Conservation (phyloP, 2,797 vertebrate genomes). For the Pseudotriccus pelzelni region DNA sequence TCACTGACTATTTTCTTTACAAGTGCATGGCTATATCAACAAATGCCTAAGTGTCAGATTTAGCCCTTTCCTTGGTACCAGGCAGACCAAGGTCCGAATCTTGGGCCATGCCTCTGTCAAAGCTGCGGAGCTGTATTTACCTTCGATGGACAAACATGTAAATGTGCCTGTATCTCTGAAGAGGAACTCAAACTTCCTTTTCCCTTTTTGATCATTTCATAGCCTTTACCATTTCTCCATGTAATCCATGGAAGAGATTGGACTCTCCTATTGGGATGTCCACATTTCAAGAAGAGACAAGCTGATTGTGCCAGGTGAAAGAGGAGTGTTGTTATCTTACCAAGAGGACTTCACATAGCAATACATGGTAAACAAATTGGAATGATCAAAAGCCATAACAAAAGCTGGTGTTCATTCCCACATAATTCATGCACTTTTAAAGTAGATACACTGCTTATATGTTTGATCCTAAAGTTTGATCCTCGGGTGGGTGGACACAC, state of each 20-base stretch:
- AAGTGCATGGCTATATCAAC: background rate
- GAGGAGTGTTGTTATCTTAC: background rate
- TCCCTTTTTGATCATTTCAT: background rate
- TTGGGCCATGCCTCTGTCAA: background rate
- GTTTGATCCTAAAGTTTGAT: background rate
- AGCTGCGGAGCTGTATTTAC: background rate
- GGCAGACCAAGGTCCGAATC: background rate
- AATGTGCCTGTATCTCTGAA: background rate
- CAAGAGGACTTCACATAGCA: background rate
- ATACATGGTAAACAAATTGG: background rate
- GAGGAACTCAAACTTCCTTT: background rate
- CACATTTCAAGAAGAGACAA: background rate
- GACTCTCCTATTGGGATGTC: background rate
- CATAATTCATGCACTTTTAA: background rate
- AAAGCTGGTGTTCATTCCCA: background rate
- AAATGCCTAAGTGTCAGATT: background rate
- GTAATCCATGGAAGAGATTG: background rate
- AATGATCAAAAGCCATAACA: background rate
- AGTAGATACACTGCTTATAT: background rate
- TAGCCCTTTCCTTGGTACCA: background rate
- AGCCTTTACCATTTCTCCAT: background rate
- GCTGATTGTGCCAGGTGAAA: background rate
- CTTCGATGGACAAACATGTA: rapidly evolving
- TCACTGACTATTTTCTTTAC: background rate
- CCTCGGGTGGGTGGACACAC: background rate